Conservation (phyloP, 2,113 vertebrate species). For the Spermophilus dauricus region DNA sequence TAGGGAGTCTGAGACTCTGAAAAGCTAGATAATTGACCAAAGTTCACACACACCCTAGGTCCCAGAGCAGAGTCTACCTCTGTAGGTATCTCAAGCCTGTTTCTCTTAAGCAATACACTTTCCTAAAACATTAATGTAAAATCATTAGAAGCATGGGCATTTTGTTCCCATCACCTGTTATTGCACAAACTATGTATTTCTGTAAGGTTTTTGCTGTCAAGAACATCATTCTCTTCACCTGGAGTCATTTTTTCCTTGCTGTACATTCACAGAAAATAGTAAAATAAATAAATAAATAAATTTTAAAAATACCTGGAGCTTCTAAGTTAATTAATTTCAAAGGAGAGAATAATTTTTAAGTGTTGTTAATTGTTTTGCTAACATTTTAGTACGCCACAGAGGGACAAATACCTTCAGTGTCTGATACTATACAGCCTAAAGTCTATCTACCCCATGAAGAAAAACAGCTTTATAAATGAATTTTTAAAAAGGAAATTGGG, state of each 20-base stretch:
- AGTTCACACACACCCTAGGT: background rate
- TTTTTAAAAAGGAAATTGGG: background rate
- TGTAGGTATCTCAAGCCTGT: background rate
- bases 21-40: background rate
- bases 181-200: background rate
- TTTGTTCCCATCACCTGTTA: background rate
- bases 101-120: background rate
- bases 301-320: background rate
- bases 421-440: background rate
- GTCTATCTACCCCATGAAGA: background rate
- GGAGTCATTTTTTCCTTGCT: background rate
- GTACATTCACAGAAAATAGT: background rate
- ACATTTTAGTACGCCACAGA: background rate
- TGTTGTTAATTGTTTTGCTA: background rate
- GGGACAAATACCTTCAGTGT: background rate
- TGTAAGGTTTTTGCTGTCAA: background rate
- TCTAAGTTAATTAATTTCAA: background rate
- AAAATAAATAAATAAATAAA: background rate
- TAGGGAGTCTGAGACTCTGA: background rate
- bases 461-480: background rate
- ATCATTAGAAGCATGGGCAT: background rate
- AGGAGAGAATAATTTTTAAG: background rate
- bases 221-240: background rate
- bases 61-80: background rate
- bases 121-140: background rate